Conservation (phyloP, 2,888 invertebrate genomes). For the Diarsia dahlii region DNA sequence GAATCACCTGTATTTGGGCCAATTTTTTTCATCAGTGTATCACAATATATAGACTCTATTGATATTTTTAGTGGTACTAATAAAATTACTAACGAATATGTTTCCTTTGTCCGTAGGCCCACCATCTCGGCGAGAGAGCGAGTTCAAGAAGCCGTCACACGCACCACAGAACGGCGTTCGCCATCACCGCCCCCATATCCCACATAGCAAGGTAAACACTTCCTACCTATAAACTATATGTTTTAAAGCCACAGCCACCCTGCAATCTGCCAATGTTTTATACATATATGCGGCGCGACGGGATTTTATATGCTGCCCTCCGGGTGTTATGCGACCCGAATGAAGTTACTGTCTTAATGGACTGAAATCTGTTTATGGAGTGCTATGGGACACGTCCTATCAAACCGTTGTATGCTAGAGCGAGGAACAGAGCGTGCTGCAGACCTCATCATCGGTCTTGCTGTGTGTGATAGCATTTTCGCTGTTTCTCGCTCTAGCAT, state of each 20-base stretch:
- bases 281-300: constrained; percentile 42
- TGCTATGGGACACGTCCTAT: constrained; percentile 5
- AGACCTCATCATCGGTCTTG: background rate
- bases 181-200: constrained; percentile 83
- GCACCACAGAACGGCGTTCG: constrained; percentile 87
- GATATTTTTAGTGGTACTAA: background rate
- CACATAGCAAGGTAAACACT: constrained; percentile 83
- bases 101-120: constrained; percentile 82
- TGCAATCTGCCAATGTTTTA: constrained; percentile 48
- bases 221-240: constrained; percentile 36
- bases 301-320: constrained; percentile 35
- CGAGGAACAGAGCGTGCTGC: background rate
- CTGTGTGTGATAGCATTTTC: background rate
- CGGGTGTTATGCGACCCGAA: constrained; percentile 44
- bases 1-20: constrained; percentile 1
- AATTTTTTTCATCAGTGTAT: background rate
- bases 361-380: constrained; percentile 28
- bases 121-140: constrained; percentile 89
- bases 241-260: constrained; percentile 41
- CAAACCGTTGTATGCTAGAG: background rate
- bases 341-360: constrained; percentile 38
- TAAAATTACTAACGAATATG: constrained; percentile 22
- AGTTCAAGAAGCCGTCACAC: constrained; percentile 92
- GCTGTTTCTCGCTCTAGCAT: background rate
- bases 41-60: background rate